Evolutionary conservation across 23 tunicate genomes (phyloP), one percentile per base, ranked within the genome.

Genomic region (Trididemnum miniatum): DNA sequence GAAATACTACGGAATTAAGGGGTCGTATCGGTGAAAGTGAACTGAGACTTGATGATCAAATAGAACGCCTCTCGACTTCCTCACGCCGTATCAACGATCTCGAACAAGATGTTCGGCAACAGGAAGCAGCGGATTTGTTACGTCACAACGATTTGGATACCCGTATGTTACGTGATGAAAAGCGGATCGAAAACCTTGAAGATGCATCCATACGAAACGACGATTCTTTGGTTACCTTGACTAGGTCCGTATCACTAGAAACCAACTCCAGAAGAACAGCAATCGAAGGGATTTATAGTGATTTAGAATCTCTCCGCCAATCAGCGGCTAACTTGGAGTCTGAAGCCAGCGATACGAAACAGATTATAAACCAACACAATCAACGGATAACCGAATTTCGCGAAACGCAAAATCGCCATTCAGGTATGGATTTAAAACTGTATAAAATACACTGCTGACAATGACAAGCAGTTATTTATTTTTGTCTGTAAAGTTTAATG

Each of bases 131-230:
- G 1, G 63, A 60, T 0, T 64, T 60, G 59, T 1, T 59, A 29
- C 81, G 81, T 65, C 89, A 85, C 34, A 77, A 77, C 27, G 77
- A 65, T 60, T 2, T 85, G 0, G 69, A 85, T 28, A 29, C 72
- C 15, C 65, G 83, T 29, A 36, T 50, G 1, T 0, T 23, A n/a
- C 76, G 82, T 18, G 78, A 51, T 64, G 65, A 77, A 50, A 77
- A 60, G 22, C 36, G 64, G 2, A 29, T 85, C n/a, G 67, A 85
- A 59, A 35, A 20, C 32, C 38, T 77, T 35, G 66, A 36, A 7
- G 39, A 49, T 4, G 12, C 65, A 3, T 22, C 77, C 27, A 23
- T 77, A 1, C 37, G 34, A n/a, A 76, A 77, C 20, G 32, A 50
- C 59, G 89, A 76, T 30, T 35, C 15, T 26, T 7, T 85, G 1